Base-by-base conservation (phyloP, 2,113 vertebrate species). In the Romanogobio albipinnatus region DNA sequence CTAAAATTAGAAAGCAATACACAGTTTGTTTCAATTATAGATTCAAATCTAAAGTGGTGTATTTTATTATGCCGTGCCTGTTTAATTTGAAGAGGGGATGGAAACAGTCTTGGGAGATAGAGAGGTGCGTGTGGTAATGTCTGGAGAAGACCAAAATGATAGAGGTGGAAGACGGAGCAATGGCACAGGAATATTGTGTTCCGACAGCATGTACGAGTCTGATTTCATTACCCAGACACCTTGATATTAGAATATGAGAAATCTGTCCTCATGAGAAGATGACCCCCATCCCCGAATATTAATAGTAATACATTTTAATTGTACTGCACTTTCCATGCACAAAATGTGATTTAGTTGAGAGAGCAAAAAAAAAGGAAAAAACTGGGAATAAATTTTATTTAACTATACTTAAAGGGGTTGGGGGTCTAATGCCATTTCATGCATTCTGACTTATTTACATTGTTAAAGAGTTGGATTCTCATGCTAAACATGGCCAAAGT, bases 21-120 rank as follows among this genome's bases (percentile, higher is more conserved):
- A 62, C 85, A 80, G 86, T 89, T 91, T 90, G 85, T 85, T 90
- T 88, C 89, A 90, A 90, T 90, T 89, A 91, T 81, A 89, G 89
- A 90, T 88, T 89, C 84, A 88, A 87, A 91, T 91, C 90, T 89
- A 84, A 89, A 90, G 85, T 76, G 82, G 26, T 51, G 79, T 90
- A 88, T 90, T 90, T 87, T 83, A 86, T 86, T 83, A 80, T 58
- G 22, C 24, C 13, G 9, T 9, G 26, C 76, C 56, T 53, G 76
- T 70, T 87, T 87, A 86, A 89, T 86, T 87, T 77, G 49, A 71
- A 76, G 17, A 51, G 76, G 64, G 77, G 73, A 71, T 43, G 66
- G 29, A 70, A 83, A 70, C 26, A 61, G 62, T 71, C 43, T 22
- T 62, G 5, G 39, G 66, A 87, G 87, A 89, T 84, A 86, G 84